A percentile compares a stretch with the other conserved stretches of the same genome.
Evolutionary conservation across 2,888 invertebrate genomes (phyloP).

Genomic region (Thereva nobilitata): DNA sequence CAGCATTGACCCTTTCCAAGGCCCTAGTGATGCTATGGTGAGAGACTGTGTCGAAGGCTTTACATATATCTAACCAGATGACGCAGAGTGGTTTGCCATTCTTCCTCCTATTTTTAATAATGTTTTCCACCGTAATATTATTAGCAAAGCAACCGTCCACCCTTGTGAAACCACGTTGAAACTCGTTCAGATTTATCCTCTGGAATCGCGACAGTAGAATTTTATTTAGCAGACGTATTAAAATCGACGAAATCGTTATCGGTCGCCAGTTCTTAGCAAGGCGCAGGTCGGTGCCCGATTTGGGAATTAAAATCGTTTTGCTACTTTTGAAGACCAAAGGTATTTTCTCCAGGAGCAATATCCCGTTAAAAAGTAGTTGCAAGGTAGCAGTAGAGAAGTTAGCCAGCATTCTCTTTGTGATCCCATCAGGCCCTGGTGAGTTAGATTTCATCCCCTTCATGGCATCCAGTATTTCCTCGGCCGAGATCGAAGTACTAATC

Average conservation of each 20-base stretch:
- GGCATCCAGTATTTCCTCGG: not conserved
- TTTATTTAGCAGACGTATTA: not conserved
- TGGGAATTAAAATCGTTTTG: conserved; percentile 30
- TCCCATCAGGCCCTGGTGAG: not conserved
- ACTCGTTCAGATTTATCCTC: conserved; percentile 41
- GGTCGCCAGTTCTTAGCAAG: conserved; percentile 45
- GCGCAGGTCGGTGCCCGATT: too few relatives aligned
- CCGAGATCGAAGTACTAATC: too few relatives aligned
- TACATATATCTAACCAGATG: conserved; percentile 1
- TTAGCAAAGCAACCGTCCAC: conserved; percentile 13
- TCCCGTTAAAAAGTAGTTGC: not conserved
- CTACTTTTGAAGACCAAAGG: not conserved
- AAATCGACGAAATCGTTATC: conserved; percentile 40
- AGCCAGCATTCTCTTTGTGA: not conserved
- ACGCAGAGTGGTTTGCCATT: not conserved
- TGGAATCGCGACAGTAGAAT: not conserved
- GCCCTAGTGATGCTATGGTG: conserved; percentile 10
- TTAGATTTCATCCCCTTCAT: not conserved
- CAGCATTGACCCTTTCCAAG: not conserved
- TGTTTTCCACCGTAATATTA: not conserved
- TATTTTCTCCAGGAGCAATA: too few relatives aligned
- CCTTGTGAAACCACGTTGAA: conserved; percentile 25
- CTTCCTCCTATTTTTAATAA: too few relatives aligned
- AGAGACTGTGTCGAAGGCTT: conserved; percentile 19
- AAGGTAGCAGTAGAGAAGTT: too few relatives aligned